Conservation (phyloP, 1,140 invertebrate species). For the Neodiprion virginianus region DNA sequence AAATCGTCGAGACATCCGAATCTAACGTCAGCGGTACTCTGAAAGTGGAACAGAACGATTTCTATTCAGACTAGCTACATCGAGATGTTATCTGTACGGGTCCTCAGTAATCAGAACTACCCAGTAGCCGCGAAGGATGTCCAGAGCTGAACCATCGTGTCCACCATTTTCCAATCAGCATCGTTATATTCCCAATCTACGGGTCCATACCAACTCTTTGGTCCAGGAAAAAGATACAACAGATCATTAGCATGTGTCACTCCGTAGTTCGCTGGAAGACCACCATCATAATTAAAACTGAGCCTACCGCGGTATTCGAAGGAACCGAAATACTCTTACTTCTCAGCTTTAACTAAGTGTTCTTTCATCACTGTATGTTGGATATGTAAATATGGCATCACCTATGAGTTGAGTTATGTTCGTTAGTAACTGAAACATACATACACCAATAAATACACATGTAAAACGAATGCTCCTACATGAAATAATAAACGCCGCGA, state of each 20-base stretch:
- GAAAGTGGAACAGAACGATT: background rate
- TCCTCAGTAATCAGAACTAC: background rate
- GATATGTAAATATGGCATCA: background rate
- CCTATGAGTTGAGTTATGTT: background rate
- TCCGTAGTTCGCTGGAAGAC: background rate
- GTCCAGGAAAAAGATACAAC: background rate
- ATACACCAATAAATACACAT: too few relatives aligned
- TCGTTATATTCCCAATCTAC: background rate
- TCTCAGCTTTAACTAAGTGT: background rate
- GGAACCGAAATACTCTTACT: background rate
- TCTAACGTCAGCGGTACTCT: background rate
- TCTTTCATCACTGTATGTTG: background rate
- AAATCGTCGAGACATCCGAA: background rate
- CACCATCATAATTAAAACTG: background rate
- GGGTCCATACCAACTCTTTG: background rate
- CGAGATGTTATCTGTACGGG: background rate
- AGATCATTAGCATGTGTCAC: background rate
- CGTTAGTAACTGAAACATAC: background rate
- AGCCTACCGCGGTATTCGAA: background rate
- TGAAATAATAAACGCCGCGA: background rate
- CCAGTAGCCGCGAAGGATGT: background rate
- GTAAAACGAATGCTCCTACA: too few relatives aligned
- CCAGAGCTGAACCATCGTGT: background rate
- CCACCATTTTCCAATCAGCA: background rate
- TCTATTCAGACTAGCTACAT: background rate